Conservation (phyloP, 2,113 vertebrate species). For the Irena cyanogastra region DNA sequence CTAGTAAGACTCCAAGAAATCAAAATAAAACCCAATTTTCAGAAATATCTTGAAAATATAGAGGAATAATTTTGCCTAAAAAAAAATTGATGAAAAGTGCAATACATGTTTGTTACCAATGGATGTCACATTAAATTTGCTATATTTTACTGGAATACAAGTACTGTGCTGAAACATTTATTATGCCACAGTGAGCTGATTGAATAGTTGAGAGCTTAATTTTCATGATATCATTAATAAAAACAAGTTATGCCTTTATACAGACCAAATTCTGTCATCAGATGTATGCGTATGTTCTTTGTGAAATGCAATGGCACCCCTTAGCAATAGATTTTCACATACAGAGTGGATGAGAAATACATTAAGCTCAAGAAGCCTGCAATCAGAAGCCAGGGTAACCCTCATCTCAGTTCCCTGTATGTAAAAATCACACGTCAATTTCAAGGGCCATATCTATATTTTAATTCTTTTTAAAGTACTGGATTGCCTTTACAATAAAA, state of each 20-base stretch:
- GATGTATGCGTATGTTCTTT: background rate
- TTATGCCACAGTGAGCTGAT: background rate
- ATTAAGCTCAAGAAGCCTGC: conserved; percentile 19
- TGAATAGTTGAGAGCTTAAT: background rate
- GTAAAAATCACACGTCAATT: background rate
- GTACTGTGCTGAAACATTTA: background rate
- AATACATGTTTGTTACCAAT: background rate
- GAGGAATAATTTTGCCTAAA: background rate
- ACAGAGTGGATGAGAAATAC: background rate
- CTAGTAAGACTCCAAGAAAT: background rate
- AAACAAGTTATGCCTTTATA: background rate
- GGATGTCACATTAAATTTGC: background rate
- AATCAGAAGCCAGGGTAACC: conserved; percentile 14
- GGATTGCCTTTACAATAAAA: background rate
- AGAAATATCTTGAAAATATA: background rate
- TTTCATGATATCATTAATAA: background rate
- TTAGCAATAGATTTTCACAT: background rate
- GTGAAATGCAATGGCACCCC: background rate
- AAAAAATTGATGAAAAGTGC: background rate
- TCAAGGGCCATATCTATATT: background rate
- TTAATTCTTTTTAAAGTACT: background rate
- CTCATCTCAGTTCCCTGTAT: background rate
- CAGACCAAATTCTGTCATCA: background rate
- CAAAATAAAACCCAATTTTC: background rate
- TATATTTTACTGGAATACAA: background rate